Base-by-base conservation (phyloP, 2,888 invertebrate species). In the Cheiracanthium punctorium region DNA sequence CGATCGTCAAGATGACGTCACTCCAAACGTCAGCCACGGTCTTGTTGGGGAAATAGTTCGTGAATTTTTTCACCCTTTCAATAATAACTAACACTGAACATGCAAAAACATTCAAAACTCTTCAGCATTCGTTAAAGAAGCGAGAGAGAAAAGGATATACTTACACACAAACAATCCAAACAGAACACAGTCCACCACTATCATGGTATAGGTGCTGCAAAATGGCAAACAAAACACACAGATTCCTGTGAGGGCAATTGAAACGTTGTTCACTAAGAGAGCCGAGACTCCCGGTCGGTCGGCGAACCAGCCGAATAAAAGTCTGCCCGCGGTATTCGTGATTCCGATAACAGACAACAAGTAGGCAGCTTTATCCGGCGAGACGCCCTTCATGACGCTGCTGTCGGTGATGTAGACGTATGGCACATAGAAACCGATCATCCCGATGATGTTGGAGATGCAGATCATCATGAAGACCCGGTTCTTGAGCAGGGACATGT, bases 341-440 rank as follows among this genome's bases (percentile, higher is more conserved):
- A 98, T 97, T 76, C 92, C 92, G 81, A 92, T 92, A 76, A 92
- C 90, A n/a, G 92, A 92, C 1, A 92, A 88, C 8, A 92, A 90
- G 73, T 92, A 91, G 2, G 92, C 91, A 7, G 92, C 92, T 28
- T 90, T 85, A 87, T 97, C 90, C n/a, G 90, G 89, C 4, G 89
- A 85, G 14, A 92, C 90, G 24, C 90, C 90, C 90, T 89, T 89
- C 88, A 95, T 91, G 86, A 92, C 93, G 14, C 96, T 96, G 77
- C 95, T 95, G 90, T 97, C 96, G 30, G 97, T 96, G 80, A 99
- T 94, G 91, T 97, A 99, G 72, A 98, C 96, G 92, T 98, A 99
- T 52, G 99, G 99, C 89, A 99, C 96, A 92, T 98, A 98, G 80
- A 98, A 94, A 89, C 98, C 98, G 77, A 98, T 96, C 96, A 99